phyloP scores from a whole-genome alignment of 2,113 vertebrate species.

The Noctilio leporinus region DNA sequence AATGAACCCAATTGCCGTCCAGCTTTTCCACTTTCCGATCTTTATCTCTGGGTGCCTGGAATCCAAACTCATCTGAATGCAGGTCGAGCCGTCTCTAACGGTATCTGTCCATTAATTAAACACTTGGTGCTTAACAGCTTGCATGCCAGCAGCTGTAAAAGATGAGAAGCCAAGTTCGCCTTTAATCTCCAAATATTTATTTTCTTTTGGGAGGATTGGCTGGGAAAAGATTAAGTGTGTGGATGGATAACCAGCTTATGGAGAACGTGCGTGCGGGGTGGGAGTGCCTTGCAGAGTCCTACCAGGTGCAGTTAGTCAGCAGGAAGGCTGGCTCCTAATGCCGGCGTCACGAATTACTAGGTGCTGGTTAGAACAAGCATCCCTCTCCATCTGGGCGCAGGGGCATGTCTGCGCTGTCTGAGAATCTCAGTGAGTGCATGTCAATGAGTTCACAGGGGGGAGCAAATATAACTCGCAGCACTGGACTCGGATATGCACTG shows the following conservation, averaged over 20 bases:
- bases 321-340: conserved; percentile 25
- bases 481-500: neutral
- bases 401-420: conserved; percentile 17
- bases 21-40: conserved; percentile 41
- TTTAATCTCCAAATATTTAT: conserved; percentile 68
- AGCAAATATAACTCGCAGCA: neutral
- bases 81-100: conserved; percentile 53
- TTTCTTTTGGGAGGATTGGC: conserved; percentile 53
- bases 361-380: neutral
- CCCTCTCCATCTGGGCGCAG: conserved; percentile 20
- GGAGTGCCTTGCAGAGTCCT: conserved; percentile 11
- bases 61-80: conserved; percentile 59
- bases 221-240: conserved; percentile 31
- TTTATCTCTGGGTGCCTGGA: conserved; percentile 48
- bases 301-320: conserved; percentile 26
- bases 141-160: conserved; percentile 43
- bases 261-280: neutral
- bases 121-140: conserved; percentile 47
- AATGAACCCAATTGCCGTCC: conserved; percentile 55
- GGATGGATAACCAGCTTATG: conserved; percentile 35
- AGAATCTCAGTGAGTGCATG: conserved; percentile 13
- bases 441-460: conserved; percentile 1
- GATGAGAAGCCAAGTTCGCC: conserved; percentile 50
- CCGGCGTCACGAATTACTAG: conserved; percentile 46
- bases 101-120: conserved; percentile 66